A percentile compares a stretch with the other conserved stretches of the same genome.
These are phyloP conservation scores for Hoplias malabaricus DNA, from an alignment of 2,113 vertebrate species.

Conservation along the genomic window DNA sequence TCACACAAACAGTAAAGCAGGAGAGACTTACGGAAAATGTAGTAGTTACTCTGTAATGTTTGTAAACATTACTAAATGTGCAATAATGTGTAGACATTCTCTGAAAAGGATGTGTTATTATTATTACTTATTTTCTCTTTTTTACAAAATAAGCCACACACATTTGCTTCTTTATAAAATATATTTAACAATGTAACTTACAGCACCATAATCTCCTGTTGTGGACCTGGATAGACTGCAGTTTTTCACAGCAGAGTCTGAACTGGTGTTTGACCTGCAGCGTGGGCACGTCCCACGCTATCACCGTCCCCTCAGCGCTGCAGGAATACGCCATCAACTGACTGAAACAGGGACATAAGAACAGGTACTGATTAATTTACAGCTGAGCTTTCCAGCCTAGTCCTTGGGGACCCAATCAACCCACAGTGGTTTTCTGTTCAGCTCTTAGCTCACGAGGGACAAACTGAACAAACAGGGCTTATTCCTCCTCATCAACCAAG, in stretches of 20 bases:
- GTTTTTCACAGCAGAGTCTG: slow-evolving; percentile 73
- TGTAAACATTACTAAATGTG: too few relatives aligned
- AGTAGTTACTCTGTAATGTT: too few relatives aligned
- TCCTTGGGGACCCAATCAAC: not conserved
- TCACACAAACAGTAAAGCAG: not conserved
- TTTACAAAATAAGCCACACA: too few relatives aligned
- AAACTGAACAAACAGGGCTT: not conserved
- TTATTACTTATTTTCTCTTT: too few relatives aligned
- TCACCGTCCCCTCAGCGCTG: slow-evolving; percentile 84
- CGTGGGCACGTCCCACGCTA: slow-evolving; percentile 85
- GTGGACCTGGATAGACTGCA: slow-evolving; percentile 77
- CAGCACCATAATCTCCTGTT: slow-evolving; percentile 84
- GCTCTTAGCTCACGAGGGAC: not conserved
- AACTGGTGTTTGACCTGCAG: slow-evolving; percentile 80
- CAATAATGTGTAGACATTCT: too few relatives aligned
- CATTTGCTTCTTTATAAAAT: not conserved
- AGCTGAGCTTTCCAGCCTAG: not conserved
- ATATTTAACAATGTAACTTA: slow-evolving; percentile 70
- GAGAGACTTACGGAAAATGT: too few relatives aligned
- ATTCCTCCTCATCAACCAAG: not conserved
- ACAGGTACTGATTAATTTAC: not conserved
- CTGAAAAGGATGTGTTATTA: too few relatives aligned
- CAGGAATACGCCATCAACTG: slow-evolving; percentile 85
- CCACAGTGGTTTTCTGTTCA: too few relatives aligned
- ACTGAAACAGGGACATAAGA: slow-evolving; percentile 23